Base-by-base conservation (phyloP, 2,888 invertebrate species). In the Torymus texanus region DNA sequence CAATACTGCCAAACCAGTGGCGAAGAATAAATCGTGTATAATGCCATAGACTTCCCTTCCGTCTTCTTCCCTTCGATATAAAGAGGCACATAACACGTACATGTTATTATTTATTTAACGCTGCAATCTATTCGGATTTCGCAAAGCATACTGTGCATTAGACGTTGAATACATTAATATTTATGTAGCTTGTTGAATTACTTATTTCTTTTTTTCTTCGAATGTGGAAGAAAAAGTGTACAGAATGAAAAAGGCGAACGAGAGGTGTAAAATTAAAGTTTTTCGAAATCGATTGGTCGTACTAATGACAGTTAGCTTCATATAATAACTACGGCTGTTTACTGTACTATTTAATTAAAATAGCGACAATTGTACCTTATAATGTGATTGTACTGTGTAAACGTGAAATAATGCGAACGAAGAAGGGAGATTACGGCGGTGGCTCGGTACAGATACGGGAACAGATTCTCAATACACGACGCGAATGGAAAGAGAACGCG, bases 281-380 rank as follows among this genome's bases (percentile, higher is more conserved):
- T 62, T 61, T 66, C 41, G 24, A 18, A 59, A 66, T 59, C 65
- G 53, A 66, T 66, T 50, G 16, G 18, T 61, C 11, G 50, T 51
- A 62, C 61, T 59, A 67, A 61, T 29, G 50, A 14, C 56, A 75
- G 29, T 70, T 56, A 62, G 50, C 58, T 63, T 70, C 21, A 41
- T 62, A 66, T 41, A 18, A 41, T n/a, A 41, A 55, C 51, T 1
- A 53, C 29, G 61, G 53, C 68, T 41, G 68, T 51, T 58, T 66
- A 51, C 12, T 71, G 56, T 76, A 76, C 24, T 65, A 65, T 65
- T 55, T 66, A 59, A 70, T 66, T 21, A 72, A 71, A 61, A n/a
- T 61, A 72, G 56, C 68, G 68, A 78, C 68, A 51, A 74, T 62
- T 73, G 78, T 78, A 78, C 78, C 73, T 68, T 73, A 41, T 41